Evolutionary conservation across 1,140 invertebrate species (phyloP).

Genomic region (Myzus persicae): DNA sequence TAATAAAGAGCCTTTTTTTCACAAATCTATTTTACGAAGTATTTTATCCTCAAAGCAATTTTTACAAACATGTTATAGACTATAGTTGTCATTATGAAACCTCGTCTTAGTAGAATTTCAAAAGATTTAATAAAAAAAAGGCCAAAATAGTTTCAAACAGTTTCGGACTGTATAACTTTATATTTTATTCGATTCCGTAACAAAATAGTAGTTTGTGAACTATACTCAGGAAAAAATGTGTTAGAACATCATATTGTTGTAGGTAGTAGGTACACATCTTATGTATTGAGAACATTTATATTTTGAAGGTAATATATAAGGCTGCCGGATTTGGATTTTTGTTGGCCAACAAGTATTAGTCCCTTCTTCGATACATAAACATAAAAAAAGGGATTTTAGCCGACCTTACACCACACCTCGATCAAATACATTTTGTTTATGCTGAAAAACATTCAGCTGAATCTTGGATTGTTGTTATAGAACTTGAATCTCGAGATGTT

Average conservation of each 20-base stretch:
- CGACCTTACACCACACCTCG: not conserved
- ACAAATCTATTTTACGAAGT: not conserved
- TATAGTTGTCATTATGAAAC: not conserved
- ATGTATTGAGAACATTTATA: not conserved
- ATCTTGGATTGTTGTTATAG: not conserved
- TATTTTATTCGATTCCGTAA: not conserved
- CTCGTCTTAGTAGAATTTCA: not conserved
- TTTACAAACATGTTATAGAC: not conserved
- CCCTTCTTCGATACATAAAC: not conserved
- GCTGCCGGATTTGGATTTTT: not conserved
- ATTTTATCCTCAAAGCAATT: not conserved
- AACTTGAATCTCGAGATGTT: not conserved
- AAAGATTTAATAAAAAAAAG: not conserved
- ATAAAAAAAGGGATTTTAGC: not conserved
- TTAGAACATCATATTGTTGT: not conserved
- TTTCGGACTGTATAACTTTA: not conserved
- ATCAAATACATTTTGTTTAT: slow-evolving; percentile 16
- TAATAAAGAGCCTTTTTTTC: not conserved
- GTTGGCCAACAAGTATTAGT: not conserved
- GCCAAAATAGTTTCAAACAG: too few species aligned
- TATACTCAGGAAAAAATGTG: not conserved
- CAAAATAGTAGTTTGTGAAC: not conserved
- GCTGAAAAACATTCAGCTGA: not conserved
- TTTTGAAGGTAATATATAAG: not conserved
- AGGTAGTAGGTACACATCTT: too few species aligned